Conservation (phyloP, 2,797 vertebrate genomes). For the Cirrhinus molitorella region DNA sequence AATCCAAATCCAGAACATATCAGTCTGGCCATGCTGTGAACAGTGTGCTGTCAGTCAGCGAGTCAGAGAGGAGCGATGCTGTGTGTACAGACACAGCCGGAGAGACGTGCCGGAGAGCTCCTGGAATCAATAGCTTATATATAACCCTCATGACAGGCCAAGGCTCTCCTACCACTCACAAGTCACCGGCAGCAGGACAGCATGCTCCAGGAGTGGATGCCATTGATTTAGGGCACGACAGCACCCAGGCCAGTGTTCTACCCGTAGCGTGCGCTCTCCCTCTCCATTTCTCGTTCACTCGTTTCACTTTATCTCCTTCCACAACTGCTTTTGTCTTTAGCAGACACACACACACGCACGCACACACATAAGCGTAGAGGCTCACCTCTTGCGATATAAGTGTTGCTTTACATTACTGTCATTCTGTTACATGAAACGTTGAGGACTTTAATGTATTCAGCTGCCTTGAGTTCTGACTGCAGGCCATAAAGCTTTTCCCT, state of each 20-base stretch:
- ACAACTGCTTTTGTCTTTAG: neutral
- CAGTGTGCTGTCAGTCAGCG: conserved; percentile 45
- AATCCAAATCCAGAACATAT: conserved; percentile 54
- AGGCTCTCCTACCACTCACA: conserved; percentile 47
- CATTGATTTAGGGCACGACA: conserved; percentile 50
- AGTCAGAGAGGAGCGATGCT: conserved; percentile 35
- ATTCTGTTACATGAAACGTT: conserved; percentile 28
- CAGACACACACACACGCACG: neutral
- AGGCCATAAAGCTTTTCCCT: conserved; percentile 67
- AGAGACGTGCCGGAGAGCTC: conserved; percentile 31
- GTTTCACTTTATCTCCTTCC: conserved; percentile 14
- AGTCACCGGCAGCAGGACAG: conserved; percentile 46
- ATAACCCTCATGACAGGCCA: conserved; percentile 59
- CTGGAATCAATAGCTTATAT: conserved; percentile 55
- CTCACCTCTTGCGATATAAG: conserved; percentile 23
- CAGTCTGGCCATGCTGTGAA: conserved; percentile 47
- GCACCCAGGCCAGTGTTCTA: conserved; percentile 7
- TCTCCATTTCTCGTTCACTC: conserved; percentile 1
- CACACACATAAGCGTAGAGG: neutral
- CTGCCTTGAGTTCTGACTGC: conserved; percentile 63
- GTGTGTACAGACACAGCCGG: conserved; percentile 43
- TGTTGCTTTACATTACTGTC: conserved; percentile 45
- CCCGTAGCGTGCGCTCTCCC: neutral
- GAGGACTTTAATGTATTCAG: conserved; percentile 42
- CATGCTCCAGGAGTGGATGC: conserved; percentile 47